Evolutionary conservation across 2,113 vertebrate genomes (phyloP).

Genomic region (Porphyrio hochstetteri): DNA sequence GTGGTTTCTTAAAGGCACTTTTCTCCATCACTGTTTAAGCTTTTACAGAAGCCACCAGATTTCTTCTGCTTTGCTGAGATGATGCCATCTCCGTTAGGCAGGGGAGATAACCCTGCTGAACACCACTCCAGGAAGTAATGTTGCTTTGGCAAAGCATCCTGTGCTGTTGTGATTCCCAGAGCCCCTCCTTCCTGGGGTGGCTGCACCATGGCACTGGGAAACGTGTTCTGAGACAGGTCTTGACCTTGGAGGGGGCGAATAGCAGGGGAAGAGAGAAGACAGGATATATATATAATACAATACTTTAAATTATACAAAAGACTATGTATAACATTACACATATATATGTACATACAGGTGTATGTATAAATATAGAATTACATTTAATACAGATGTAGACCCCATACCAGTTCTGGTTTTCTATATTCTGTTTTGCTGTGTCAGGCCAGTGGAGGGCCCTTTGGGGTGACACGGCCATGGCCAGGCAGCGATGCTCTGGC

Average conservation of each 20-base stretch:
- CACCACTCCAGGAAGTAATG: neutral
- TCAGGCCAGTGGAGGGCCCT: neutral
- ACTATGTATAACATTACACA: accelerated
- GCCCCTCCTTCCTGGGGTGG: neutral
- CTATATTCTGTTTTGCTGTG: neutral
- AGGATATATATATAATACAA: neutral
- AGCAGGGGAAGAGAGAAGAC: neutral
- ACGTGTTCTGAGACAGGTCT: neutral
- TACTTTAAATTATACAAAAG: too few relatives aligned
- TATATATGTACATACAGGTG: neutral
- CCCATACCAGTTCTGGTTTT: neutral
- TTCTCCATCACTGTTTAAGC: neutral
- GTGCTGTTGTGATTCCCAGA: neutral
- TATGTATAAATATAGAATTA: neutral
- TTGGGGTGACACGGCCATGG: neutral
- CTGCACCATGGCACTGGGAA: neutral
- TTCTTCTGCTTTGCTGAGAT: neutral
- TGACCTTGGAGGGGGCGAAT: neutral
- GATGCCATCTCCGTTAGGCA: neutral
- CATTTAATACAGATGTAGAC: neutral
- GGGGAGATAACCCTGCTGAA: neutral
- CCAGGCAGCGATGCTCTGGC: neutral
- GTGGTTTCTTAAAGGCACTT: neutral
- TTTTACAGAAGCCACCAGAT: neutral
- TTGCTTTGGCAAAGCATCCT: neutral